Percentiles rank a stretch among this genome's conserved stretches.
These are phyloP conservation scores for Amaurobius ferox DNA, from an alignment of 2,888 invertebrate genomes.

Conservation along the genomic window DNA sequence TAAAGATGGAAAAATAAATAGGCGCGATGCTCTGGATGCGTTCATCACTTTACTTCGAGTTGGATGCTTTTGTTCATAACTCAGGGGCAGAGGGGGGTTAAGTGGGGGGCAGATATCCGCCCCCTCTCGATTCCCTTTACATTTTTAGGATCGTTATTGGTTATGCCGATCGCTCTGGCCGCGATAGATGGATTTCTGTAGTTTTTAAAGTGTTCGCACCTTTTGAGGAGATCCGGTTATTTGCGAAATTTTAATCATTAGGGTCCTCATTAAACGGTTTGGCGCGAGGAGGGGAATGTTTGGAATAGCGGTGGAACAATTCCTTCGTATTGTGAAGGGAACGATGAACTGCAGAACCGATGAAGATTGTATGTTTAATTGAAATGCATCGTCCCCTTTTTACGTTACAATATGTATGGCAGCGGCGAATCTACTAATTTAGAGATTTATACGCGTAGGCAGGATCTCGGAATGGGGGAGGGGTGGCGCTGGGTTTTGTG, in stretches of 20 bases:
- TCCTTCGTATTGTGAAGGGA: not conserved
- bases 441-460: too few relatives aligned
- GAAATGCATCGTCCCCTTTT: not conserved
- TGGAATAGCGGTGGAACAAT: not conserved
- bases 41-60: conserved; percentile 72
- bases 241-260: conserved; percentile 17
- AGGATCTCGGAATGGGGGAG: too few relatives aligned
- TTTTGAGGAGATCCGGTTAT: conserved; percentile 3
- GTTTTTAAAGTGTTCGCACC: conserved; percentile 18
- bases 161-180: conserved; percentile 14
- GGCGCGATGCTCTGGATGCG: conserved; percentile 47
- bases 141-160: conserved; percentile 14
- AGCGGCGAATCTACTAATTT: too few relatives aligned
- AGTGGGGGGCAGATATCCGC: conserved; percentile 24
- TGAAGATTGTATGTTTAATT: not conserved
- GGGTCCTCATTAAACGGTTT: conserved; percentile 5
- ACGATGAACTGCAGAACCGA: not conserved
- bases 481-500: too few relatives aligned
- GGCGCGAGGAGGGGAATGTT: not conserved
- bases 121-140: not conserved
- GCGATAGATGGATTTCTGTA: conserved; percentile 12
- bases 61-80: conserved; percentile 71
- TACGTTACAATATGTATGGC: too few relatives aligned
- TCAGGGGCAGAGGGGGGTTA: conserved; percentile 47
- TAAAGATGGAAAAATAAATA: conserved; percentile 72